Conservation (phyloP, 1,140 invertebrate species). For the Orius laevigatus region DNA sequence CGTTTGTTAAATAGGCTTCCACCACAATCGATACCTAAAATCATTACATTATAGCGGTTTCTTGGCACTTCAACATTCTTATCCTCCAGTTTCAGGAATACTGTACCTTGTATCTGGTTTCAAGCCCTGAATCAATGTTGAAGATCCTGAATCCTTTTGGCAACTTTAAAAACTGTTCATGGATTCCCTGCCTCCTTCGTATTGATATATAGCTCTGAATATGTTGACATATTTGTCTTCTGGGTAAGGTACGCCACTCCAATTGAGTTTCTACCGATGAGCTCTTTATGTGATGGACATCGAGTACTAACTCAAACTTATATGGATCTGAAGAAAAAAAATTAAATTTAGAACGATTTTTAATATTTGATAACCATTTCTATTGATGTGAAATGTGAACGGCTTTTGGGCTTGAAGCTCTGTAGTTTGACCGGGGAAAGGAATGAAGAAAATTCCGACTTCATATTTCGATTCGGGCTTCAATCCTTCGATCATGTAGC, state of each 20-base stretch:
- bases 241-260: slow-evolving; percentile 68
- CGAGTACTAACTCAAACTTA: slow-evolving; percentile 58
- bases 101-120: slow-evolving; percentile 53
- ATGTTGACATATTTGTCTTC: slow-evolving; percentile 84
- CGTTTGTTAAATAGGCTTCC: slow-evolving; percentile 74
- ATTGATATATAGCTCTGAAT: slow-evolving; percentile 68
- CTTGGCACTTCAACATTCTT: slow-evolving; percentile 9
- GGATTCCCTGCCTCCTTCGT: slow-evolving; percentile 53
- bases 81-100: not conserved
- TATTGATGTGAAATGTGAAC: slow-evolving; percentile 41
- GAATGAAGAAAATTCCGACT: slow-evolving; percentile 58
- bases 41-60: not conserved
- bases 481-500: slow-evolving; percentile 52
- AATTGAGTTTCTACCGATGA: slow-evolving; percentile 56
- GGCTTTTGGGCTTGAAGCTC: slow-evolving; percentile 52
- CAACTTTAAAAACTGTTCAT: slow-evolving; percentile 65
- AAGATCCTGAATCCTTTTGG: slow-evolving; percentile 45
- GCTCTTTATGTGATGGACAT: slow-evolving; percentile 53
- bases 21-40: slow-evolving; percentile 64
- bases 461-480: slow-evolving; percentile 55
- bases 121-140: slow-evolving; percentile 48
- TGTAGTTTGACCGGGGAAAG: slow-evolving; percentile 52
- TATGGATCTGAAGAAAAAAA: slow-evolving; percentile 44
- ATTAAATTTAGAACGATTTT: slow-evolving; percentile 1
- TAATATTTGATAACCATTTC: slow-evolving; percentile 23